Conservation (phyloP, 2,888 invertebrate genomes). For the Amiota mariae region DNA sequence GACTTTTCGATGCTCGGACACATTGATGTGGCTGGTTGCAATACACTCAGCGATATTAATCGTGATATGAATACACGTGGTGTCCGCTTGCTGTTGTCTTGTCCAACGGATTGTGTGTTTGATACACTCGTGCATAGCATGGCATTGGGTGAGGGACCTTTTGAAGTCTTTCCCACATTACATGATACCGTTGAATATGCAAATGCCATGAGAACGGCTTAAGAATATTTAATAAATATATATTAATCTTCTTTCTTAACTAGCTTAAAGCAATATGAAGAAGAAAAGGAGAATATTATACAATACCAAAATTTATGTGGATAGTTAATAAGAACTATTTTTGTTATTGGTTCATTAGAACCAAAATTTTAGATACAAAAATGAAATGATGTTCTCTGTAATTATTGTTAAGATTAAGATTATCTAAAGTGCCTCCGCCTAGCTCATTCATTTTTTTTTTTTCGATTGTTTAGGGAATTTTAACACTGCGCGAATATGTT, state of each 20-base stretch:
- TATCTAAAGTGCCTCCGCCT: conserved; percentile 18
- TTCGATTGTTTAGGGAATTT: not conserved
- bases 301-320: not conserved
- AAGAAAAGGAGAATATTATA: too few species aligned
- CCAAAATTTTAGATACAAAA: too few species aligned
- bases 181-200: conserved; percentile 78
- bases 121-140: conserved; percentile 70
- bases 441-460: not conserved
- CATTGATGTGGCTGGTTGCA: conserved; percentile 80
- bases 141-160: conserved; percentile 70
- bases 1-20: conserved; percentile 80
- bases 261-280: conserved; percentile 12
- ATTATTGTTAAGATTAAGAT: not conserved
- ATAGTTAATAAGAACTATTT: not conserved
- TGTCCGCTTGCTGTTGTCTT: conserved; percentile 76
- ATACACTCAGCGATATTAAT: conserved; percentile 75
- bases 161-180: conserved; percentile 77
- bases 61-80: conserved; percentile 76
- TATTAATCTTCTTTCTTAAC: conserved; percentile 12
- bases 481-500: not conserved
- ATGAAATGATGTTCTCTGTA: too few species aligned
- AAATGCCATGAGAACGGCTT: conserved; percentile 66
- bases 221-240: conserved; percentile 40
- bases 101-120: conserved; percentile 75
- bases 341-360: not conserved